Evolutionary conservation across 1,140 invertebrate species (phyloP).

Genomic region (Oedothorax gibbosus): DNA sequence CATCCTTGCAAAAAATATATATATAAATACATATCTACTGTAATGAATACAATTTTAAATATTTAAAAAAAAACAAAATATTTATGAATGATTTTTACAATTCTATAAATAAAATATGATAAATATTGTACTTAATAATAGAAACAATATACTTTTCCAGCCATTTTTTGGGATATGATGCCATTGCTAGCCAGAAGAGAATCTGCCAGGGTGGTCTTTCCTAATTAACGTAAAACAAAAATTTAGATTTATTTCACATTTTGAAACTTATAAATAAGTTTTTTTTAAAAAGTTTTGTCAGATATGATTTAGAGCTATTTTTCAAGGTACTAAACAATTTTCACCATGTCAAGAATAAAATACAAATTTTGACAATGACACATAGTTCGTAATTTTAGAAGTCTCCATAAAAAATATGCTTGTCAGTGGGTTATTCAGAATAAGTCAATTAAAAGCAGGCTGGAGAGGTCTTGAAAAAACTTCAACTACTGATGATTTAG

Average conservation of each 20-base stretch:
- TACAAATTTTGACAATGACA: too few species aligned
- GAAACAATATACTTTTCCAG: conserved; percentile 78
- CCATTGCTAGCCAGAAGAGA: conserved; percentile 95
- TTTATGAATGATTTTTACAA: not conserved
- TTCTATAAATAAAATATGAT: not conserved
- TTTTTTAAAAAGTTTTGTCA: not conserved
- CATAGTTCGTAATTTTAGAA: too few species aligned
- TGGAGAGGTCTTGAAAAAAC: too few species aligned
- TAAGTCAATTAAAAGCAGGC: too few species aligned
- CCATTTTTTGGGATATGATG: conserved; percentile 91
- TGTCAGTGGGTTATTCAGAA: too few species aligned
- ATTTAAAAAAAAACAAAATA: not conserved
- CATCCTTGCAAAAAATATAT: too few species aligned
- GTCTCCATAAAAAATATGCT: too few species aligned
- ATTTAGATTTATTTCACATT: not conserved
- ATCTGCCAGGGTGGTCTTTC: conserved; percentile 98
- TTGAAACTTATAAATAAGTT: not conserved
- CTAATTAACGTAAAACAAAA: conserved; percentile 64
- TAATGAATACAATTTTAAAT: too few species aligned
- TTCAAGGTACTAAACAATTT: not conserved
- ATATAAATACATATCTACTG: too few species aligned
- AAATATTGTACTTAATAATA: too few species aligned
- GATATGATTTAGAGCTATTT: not conserved
- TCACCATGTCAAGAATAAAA: not conserved
- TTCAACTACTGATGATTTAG: too few species aligned